phyloP scores from a whole-genome alignment of 2,797 vertebrate genomes.

The Geotrypetes seraphini region DNA sequence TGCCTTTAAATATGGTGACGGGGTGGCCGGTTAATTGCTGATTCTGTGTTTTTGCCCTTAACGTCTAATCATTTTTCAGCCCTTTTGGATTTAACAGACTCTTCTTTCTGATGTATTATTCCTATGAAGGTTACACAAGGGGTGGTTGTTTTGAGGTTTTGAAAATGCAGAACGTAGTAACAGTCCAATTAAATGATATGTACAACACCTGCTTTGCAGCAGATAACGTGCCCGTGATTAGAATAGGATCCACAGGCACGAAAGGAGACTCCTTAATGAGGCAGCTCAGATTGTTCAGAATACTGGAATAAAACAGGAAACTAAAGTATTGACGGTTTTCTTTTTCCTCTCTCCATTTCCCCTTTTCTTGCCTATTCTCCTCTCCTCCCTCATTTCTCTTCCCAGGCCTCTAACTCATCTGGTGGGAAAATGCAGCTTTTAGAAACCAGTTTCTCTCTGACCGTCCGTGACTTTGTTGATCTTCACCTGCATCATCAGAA shows the following conservation, averaged over 20 bases:
- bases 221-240: background rate
- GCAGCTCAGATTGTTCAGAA: fast-evolving
- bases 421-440: constrained; percentile 60
- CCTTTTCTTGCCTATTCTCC: background rate
- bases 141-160: background rate
- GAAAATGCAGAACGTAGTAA: background rate
- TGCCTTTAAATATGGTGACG: no score
- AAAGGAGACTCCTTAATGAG: background rate
- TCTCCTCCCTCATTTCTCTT: background rate
- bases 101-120: background rate
- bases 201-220: background rate
- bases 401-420: constrained; percentile 42
- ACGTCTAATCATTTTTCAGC: background rate
- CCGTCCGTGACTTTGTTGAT: constrained; percentile 69
- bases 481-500: constrained; percentile 84
- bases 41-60: background rate
- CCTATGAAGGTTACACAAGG: background rate
- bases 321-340: background rate
- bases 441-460: constrained; percentile 81
- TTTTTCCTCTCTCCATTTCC: background rate
- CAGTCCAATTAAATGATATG: background rate
- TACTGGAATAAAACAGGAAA: background rate
- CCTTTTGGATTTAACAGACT: background rate
- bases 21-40: no score
- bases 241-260: fast-evolving